phyloP scores from a whole-genome alignment of 2,113 vertebrate species.

The Alectura lathami region DNA sequence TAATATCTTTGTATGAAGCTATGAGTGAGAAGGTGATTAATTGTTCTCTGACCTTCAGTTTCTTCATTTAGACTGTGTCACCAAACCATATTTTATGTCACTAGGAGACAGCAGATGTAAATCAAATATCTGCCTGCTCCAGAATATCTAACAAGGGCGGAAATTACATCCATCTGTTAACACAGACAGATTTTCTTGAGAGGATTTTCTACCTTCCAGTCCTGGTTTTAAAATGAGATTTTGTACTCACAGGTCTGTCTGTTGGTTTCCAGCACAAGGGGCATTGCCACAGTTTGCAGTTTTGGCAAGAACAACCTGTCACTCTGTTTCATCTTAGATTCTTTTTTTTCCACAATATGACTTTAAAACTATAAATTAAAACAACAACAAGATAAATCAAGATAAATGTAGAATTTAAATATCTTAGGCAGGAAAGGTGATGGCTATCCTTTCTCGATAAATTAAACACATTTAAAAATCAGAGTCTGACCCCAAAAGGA shows the following conservation, averaged over 20 bases:
- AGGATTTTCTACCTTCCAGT: background rate
- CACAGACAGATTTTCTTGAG: background rate
- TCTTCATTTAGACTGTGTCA: constrained; percentile 11
- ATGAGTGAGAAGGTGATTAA: background rate
- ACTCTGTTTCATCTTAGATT: background rate
- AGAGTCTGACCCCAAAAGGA: background rate
- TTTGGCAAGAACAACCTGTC: background rate
- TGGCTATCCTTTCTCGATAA: background rate
- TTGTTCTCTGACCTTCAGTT: constrained; percentile 4
- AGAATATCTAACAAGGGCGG: constrained; percentile 5
- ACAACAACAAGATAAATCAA: background rate
- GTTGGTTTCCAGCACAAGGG: background rate
- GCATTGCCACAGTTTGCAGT: background rate
- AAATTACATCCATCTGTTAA: constrained; percentile 9
- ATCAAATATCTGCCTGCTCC: constrained; percentile 19
- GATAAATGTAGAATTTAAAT: background rate
- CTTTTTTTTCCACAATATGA: background rate
- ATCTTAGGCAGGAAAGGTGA: background rate
- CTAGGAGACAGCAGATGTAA: background rate
- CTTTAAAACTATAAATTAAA: background rate
- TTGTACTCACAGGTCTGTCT: background rate
- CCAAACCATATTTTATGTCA: constrained; percentile 29
- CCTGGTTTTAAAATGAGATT: background rate
- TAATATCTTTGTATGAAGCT: background rate
- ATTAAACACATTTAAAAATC: background rate